Evolutionary conservation across 2,888 invertebrate genomes (phyloP).

Genomic region (Phyto melanocephala): DNA sequence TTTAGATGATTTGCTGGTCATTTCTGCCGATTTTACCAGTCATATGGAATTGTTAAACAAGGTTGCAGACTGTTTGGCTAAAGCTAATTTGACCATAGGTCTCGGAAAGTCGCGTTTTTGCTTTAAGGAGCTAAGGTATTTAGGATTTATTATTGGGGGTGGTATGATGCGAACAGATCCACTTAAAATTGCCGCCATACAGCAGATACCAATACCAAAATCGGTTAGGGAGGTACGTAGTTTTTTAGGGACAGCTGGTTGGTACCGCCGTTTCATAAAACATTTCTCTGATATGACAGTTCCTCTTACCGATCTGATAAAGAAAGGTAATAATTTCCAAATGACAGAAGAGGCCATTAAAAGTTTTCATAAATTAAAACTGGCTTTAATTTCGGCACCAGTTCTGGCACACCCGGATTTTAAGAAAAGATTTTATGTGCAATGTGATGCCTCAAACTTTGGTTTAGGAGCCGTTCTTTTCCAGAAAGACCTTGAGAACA

Average conservation of each 20-base stretch:
- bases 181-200: slow-evolving; percentile 38
- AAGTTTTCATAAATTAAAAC: slow-evolving; percentile 12
- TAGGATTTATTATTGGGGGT: slow-evolving; percentile 42
- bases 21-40: neutral
- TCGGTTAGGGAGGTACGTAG: slow-evolving; percentile 15
- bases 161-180: slow-evolving; percentile 40
- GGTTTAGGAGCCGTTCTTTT: slow-evolving; percentile 17
- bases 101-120: neutral
- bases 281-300: slow-evolving; percentile 18
- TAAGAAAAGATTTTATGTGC: slow-evolving; percentile 3
- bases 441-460: slow-evolving; percentile 14
- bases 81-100: neutral
- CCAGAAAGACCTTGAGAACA: neutral
- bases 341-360: slow-evolving; percentile 7
- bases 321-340: neutral
- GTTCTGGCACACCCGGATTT: neutral
- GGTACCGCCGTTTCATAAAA: slow-evolving; percentile 47
- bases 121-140: slow-evolving; percentile 34
- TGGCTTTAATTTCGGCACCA: neutral
- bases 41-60: neutral
- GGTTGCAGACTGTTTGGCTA: neutral
- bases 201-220: slow-evolving; percentile 14
- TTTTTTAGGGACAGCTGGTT: slow-evolving; percentile 43
- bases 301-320: slow-evolving; percentile 11
- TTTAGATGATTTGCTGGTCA: neutral